Evolutionary conservation across 1,140 invertebrate genomes (phyloP).

Genomic region (Papilio helenus): DNA sequence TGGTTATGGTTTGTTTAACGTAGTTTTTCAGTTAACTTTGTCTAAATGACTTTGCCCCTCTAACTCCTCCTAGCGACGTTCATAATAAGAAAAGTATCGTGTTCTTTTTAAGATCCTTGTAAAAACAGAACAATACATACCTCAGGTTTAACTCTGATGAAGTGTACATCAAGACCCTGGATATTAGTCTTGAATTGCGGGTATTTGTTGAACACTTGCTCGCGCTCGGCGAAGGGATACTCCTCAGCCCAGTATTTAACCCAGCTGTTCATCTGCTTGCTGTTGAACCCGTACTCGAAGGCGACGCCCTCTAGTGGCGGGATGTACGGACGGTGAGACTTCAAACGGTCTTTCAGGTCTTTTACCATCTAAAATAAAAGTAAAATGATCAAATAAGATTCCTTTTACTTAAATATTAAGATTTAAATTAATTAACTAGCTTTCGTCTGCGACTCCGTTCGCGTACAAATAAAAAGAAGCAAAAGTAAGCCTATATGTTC

Average conservation of each 20-base stretch:
- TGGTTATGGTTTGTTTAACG: no score
- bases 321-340: constrained; percentile 75
- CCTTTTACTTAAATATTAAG: no score
- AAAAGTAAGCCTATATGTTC: no score
- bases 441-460: no score
- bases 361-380: constrained; percentile 81
- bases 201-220: constrained; percentile 87
- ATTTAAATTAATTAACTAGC: no score
- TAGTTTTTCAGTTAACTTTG: no score
- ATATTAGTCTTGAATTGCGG: constrained; percentile 86
- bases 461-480: no score
- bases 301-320: constrained; percentile 85
- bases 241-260: constrained; percentile 87
- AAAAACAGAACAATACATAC: background rate
- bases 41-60: no score
- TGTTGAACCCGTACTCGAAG: constrained; percentile 91
- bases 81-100: no score
- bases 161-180: constrained; percentile 76
- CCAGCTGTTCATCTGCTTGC: constrained; percentile 85
- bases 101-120: no score
- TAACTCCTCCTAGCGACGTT: no score
- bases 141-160: constrained; percentile 28
- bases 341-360: constrained; percentile 85
- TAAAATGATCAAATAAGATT: no score
- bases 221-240: constrained; percentile 87